These are phyloP conservation scores for Hippoglossus stenolepis DNA, from an alignment of 2,113 vertebrate genomes.

Conservation along the genomic window DNA sequence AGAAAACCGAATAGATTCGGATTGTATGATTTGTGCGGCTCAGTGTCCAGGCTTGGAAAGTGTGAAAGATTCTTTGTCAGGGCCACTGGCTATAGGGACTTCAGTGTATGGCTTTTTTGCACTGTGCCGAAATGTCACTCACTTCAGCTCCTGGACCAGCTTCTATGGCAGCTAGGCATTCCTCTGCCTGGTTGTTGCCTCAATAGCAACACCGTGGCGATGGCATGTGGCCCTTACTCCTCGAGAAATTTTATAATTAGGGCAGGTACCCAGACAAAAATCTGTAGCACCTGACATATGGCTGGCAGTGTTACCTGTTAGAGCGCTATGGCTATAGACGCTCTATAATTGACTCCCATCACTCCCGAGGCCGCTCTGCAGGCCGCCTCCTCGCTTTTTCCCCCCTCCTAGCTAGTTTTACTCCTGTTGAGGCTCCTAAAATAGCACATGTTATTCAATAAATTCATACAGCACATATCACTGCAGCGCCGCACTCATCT, in stretches of 20 bases:
- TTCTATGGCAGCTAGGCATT: conserved; percentile 41
- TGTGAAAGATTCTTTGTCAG: conserved; percentile 62
- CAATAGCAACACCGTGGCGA: conserved; percentile 51
- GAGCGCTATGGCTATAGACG: conserved; percentile 62
- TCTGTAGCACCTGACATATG: conserved; percentile 63
- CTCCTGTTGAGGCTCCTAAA: conserved; percentile 39
- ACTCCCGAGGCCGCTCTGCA: conserved; percentile 54
- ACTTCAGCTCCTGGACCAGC: conserved; percentile 22
- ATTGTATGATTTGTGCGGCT: conserved; percentile 62
- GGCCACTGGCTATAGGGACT: conserved; percentile 50
- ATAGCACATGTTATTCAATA: conserved; percentile 25
- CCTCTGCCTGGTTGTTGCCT: conserved; percentile 43
- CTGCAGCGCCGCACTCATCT: conserved; percentile 4
- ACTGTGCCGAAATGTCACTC: conserved; percentile 63
- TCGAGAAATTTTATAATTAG: conserved; percentile 75
- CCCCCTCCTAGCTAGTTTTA: conserved; percentile 45
- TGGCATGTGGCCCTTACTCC: conserved; percentile 55
- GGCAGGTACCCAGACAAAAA: conserved; percentile 55
- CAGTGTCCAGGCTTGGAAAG: conserved; percentile 34
- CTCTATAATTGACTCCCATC: conserved; percentile 73
- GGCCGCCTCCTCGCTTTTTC: conserved; percentile 60
- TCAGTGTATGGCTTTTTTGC: conserved; percentile 42
- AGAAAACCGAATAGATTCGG: conserved; percentile 63
- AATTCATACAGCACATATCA: not conserved
- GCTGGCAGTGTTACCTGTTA: conserved; percentile 73